A percentile compares a stretch with the other conserved stretches of the same genome.
These are phyloP conservation scores for Bostrychus sinensis DNA, from an alignment of 2,113 vertebrate species.

Conservation along the genomic window DNA sequence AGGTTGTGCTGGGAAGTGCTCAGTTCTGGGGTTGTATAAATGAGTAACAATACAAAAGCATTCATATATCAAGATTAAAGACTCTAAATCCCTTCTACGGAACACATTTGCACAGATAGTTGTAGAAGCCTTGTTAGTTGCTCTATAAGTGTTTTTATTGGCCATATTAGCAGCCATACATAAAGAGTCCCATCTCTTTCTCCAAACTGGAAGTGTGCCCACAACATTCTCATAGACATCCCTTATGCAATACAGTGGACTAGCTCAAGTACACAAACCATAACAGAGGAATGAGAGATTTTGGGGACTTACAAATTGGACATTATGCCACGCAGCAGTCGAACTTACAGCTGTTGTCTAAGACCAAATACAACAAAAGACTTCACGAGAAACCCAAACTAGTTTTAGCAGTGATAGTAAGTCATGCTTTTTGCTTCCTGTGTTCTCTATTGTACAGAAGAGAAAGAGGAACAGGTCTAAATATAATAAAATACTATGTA, in stretches of 20 bases:
- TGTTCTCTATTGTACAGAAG: slow-evolving; percentile 85
- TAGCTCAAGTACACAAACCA: slow-evolving; percentile 67
- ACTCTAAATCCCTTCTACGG: too few species aligned
- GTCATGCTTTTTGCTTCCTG: slow-evolving; percentile 89
- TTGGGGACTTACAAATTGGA: neutral
- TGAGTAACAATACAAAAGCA: too few species aligned
- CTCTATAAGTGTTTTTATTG: too few species aligned
- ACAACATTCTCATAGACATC: too few species aligned
- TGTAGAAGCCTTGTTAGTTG: too few species aligned
- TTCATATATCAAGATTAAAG: too few species aligned
- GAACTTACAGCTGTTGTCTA: slow-evolving; percentile 87
- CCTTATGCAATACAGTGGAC: neutral
- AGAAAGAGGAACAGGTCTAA: slow-evolving; percentile 67
- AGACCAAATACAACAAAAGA: slow-evolving; percentile 90
- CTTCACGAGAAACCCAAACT: slow-evolving; percentile 94
- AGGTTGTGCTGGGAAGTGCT: too few species aligned
- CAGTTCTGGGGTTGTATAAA: too few species aligned
- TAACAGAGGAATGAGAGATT: slow-evolving; percentile 62
- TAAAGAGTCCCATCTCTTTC: too few species aligned
- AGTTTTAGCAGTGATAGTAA: slow-evolving; percentile 86
- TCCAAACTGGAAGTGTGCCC: too few species aligned
- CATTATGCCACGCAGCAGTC: slow-evolving; percentile 75
- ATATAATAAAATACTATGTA: slow-evolving; percentile 91
- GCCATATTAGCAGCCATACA: too few species aligned
- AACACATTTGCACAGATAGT: too few species aligned